Percentiles rank a stretch among this genome's conserved stretches.
phyloP scores from a whole-genome alignment of 2,888 invertebrate genomes.

The Phymatocera aterrima region DNA sequence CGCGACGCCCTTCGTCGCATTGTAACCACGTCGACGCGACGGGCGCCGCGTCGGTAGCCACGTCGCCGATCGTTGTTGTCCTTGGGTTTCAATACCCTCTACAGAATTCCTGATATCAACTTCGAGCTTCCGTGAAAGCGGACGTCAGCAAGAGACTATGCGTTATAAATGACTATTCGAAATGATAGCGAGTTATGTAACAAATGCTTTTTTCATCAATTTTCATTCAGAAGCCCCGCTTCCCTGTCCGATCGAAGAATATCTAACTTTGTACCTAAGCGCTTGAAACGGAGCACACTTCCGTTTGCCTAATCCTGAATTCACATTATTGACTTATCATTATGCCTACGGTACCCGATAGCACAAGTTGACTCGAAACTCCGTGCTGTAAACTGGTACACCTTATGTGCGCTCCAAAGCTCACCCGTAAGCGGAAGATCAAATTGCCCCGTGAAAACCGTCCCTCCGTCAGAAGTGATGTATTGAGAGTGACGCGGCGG shows the following conservation, averaged over 20 bases:
- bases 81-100: conserved; percentile 22
- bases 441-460: neutral
- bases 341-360: neutral
- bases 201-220: neutral
- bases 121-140: neutral
- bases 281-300: neutral
- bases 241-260: neutral
- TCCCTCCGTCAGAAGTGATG: neutral
- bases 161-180: conserved; percentile 14
- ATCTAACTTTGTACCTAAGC: neutral
- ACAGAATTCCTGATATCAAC: conserved; percentile 21
- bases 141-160: conserved; percentile 5
- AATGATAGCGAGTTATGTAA: neutral
- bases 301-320: neutral
- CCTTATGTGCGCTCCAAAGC: neutral
- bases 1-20: conserved; percentile 36
- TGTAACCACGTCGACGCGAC: conserved; percentile 28
- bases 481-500: conserved; percentile 2
- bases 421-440: neutral
- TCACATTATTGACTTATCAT: no score
- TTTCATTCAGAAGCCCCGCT: neutral
- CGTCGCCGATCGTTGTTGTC: conserved; percentile 17
- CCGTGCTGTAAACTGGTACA: neutral
- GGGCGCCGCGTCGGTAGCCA: conserved; percentile 11
- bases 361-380: neutral